Conservation (phyloP, 2,888 invertebrate species). For the Mycogona germanica region DNA sequence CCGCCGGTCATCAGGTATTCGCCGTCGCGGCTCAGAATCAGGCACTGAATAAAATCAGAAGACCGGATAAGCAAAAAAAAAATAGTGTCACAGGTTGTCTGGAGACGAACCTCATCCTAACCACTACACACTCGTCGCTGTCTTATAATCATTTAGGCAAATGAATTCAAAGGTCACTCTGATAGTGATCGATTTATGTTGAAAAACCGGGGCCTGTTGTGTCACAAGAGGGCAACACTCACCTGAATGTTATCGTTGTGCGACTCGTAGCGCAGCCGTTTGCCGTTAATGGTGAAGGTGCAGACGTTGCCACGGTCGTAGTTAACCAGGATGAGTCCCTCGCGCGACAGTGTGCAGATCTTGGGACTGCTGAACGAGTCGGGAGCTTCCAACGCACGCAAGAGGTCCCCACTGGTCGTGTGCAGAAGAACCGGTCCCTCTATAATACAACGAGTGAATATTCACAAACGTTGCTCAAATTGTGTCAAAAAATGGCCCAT, state of each 20-base stretch:
- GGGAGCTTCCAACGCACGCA: slow-evolving; percentile 78
- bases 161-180: too few species aligned
- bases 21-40: slow-evolving; percentile 85
- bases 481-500: too few species aligned
- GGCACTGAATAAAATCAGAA: slow-evolving; percentile 36
- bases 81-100: background rate
- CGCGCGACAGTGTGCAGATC: slow-evolving; percentile 86
- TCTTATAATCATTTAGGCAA: too few species aligned
- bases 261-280: slow-evolving; percentile 73
- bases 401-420: slow-evolving; percentile 91
- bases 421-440: slow-evolving; percentile 95
- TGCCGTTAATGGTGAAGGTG: slow-evolving; percentile 89
- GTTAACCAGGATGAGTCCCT: slow-evolving; percentile 89
- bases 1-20: slow-evolving; percentile 98
- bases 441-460: too few species aligned
- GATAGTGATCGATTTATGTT: too few species aligned
- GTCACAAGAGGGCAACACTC: slow-evolving; percentile 24
- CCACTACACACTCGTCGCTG: too few species aligned
- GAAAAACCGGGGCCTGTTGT: too few species aligned
- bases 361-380: slow-evolving; percentile 61
- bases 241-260: slow-evolving; percentile 94
- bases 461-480: too few species aligned
- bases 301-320: slow-evolving; percentile 86
- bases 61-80: slow-evolving; percentile 2
- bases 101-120: too few species aligned